Evolutionary conservation across 2,888 invertebrate genomes (phyloP), one percentile per base, ranked within the genome.

Genomic region (Protonemura montana): DNA sequence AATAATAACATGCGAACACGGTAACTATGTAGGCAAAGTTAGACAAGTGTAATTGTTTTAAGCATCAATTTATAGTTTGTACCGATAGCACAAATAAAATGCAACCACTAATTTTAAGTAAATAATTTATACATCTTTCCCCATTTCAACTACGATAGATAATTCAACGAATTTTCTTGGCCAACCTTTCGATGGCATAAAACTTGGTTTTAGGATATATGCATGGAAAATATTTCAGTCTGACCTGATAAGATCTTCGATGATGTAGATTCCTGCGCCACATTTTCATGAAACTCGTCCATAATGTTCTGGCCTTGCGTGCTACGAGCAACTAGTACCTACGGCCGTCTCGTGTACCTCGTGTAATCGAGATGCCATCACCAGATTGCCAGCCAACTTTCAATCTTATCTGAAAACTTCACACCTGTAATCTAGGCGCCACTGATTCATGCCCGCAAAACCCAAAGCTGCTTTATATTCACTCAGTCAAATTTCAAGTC

Each of bases 321-420:
- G 27, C 13, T 27, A 2, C 3, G 21, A 7, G 2, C n/a, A 7
- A 3, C 77, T 10, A 6, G 26, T 27, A 35, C 3, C 35, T 27
- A 28, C 10, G 26, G 26, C 77, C n/a, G 21, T 6, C 77, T 7
- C 28, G 26, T 27, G 78, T 27, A 25, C 78, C 21, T 7, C 5
- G 26, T 25, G 21, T 25, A 59, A 59, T 59, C 21, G 28, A 78
- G 78, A 78, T 78, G 10, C 28, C 28, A 26, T 78, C 78, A 13
- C 26, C 26, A 78, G 78, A 78, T 78, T 78, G 26, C 78, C 28
- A 1, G 78, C 28, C 10, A 78, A 78, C 26, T 28, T 78, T 78
- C 27, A 78, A 78, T 78, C 78, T 78, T 78, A 78, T 78, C 78
- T 59, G 78, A 26, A 78, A 28, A 10, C 26, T 78, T 78, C 28